phyloP scores from a whole-genome alignment of 2,888 invertebrate genomes.

The Amblyteles armatorius region DNA sequence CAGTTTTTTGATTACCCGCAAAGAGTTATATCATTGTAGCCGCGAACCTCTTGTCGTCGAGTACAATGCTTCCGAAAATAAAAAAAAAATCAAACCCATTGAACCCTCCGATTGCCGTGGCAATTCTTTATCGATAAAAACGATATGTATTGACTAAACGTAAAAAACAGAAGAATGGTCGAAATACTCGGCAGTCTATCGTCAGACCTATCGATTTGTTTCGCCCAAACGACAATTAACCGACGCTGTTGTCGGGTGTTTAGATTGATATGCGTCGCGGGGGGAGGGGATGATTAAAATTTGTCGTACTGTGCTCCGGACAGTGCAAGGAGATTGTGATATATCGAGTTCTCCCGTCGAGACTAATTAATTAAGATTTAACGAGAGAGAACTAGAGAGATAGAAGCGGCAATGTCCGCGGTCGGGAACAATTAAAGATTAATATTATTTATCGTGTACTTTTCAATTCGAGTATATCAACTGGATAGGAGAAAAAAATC shows the following conservation, averaged over 20 bases:
- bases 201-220: conserved; percentile 22
- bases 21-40: too few relatives aligned
- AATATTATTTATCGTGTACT: not conserved
- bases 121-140: too few relatives aligned
- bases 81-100: too few relatives aligned
- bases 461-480: not conserved
- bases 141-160: too few relatives aligned
- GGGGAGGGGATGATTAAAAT: conserved; percentile 9
- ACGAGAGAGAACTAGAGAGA: not conserved
- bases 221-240: conserved; percentile 14
- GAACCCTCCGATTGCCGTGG: too few relatives aligned
- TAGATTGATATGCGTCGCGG: conserved; percentile 20
- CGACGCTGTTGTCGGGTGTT: conserved; percentile 1
- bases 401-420: not conserved
- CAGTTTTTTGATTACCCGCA: too few relatives aligned
- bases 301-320: not conserved
- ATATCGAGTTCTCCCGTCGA: not conserved
- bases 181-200: not conserved
- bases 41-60: too few relatives aligned
- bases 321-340: not conserved
- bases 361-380: conserved; percentile 11
- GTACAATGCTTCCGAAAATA: too few relatives aligned
- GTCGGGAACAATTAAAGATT: not conserved
- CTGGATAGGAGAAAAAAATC: not conserved
- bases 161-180: not conserved